Conservation (phyloP, 2,888 invertebrate species). For the Calameuta pallipes region DNA sequence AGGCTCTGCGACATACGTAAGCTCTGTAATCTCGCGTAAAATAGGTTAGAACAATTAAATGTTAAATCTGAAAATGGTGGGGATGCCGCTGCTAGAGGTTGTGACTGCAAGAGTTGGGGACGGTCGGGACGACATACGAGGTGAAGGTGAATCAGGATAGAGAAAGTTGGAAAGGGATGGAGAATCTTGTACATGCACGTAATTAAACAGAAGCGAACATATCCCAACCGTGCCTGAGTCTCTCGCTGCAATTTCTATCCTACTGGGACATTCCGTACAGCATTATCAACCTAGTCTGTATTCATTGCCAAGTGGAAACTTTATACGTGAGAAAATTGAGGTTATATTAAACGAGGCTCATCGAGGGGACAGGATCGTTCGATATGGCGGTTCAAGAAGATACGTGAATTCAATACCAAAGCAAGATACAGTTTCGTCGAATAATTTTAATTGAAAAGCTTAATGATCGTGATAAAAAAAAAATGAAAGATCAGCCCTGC, state of each 20-base stretch:
- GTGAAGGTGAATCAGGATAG: too few relatives aligned
- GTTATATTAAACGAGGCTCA: neutral
- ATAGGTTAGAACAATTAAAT: slow-evolving; percentile 10
- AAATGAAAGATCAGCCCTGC: too few relatives aligned
- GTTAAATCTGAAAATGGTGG: slow-evolving; percentile 3
- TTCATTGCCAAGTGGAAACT: neutral
- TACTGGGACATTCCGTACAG: neutral
- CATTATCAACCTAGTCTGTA: neutral
- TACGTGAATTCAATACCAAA: too few relatives aligned
- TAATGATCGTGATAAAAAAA: too few relatives aligned
- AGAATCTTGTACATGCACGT: neutral
- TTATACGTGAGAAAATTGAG: slow-evolving; percentile 1
- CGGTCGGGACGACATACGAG: too few relatives aligned
- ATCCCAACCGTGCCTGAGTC: neutral
- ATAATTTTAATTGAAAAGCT: too few relatives aligned
- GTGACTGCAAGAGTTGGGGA: too few relatives aligned
- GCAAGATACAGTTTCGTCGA: too few relatives aligned
- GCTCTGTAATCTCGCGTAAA: slow-evolving; percentile 6
- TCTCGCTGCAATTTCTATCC: neutral
- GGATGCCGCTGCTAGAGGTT: neutral
- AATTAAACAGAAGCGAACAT: slow-evolving; percentile 2
- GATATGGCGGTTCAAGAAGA: too few relatives aligned
- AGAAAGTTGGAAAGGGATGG: neutral
- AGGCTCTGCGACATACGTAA: slow-evolving; percentile 2
- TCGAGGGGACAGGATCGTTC: too few relatives aligned